These are phyloP conservation scores for Thecocarcelia acutangulata DNA, from an alignment of 2,888 invertebrate species.

Conservation along the genomic window DNA sequence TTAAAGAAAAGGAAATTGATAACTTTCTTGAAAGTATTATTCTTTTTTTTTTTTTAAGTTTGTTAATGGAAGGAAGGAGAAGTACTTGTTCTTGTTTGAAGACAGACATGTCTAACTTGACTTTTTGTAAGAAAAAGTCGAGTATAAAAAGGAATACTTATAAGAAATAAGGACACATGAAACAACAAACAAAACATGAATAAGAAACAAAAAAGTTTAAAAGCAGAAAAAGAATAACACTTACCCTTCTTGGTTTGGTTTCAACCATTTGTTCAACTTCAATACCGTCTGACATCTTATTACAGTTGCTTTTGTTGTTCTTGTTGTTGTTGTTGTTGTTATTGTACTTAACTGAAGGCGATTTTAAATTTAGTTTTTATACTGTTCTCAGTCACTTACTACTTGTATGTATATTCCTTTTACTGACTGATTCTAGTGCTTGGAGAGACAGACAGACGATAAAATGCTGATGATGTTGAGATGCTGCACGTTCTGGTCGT, in stretches of 20 bases:
- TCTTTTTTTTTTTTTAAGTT: not conserved
- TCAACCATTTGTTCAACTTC: conserved; percentile 84
- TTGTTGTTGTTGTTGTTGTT: no score
- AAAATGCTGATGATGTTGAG: conserved; percentile 40
- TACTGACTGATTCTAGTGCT: conserved; percentile 34
- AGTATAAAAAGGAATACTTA: conserved; percentile 10
- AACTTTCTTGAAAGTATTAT: conserved; percentile 12
- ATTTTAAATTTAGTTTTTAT: conserved; percentile 54
- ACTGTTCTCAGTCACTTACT: conserved; percentile 52
- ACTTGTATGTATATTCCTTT: conserved; percentile 44
- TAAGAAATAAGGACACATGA: conserved; percentile 32
- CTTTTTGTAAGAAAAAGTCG: conserved; percentile 16
- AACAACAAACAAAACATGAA: not conserved
- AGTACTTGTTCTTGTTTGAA: conserved; percentile 39
- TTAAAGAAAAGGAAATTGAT: conserved; percentile 20
- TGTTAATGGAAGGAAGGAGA: not conserved
- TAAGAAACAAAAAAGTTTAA: conserved; percentile 5
- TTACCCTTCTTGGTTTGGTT: conserved; percentile 86
- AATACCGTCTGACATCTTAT: conserved; percentile 83
- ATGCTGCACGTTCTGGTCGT: conserved; percentile 66
- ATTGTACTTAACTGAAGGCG: conserved; percentile 55
- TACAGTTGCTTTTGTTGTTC: conserved; percentile 60
- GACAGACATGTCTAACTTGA: conserved; percentile 47
- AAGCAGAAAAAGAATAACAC: conserved; percentile 71
- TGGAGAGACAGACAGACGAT: conserved; percentile 29